Evolutionary conservation across 2,888 invertebrate species (phyloP), one percentile per base, ranked within the genome.

Genomic region (Monochamus alternatus): DNA sequence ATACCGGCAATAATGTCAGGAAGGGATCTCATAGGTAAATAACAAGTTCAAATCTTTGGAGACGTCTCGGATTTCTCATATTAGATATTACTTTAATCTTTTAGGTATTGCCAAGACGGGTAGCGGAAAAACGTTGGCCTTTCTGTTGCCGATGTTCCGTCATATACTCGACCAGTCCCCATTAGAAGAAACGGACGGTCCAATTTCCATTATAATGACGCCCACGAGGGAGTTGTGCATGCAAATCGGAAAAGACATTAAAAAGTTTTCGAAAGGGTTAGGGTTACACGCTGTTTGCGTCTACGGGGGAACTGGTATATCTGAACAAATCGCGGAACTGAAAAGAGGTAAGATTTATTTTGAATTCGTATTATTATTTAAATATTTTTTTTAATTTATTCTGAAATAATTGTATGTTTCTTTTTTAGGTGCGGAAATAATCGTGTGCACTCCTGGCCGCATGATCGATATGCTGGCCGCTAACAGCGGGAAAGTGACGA

Each of bases 381-480:
- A 22, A 22, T 22, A 22, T 22, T 22, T 22, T n/a, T 22, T 22
- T 22, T 22, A 22, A 22, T 22, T 22, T 22, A 22, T 22, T 22
- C 22, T 22, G 22, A 22, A 22, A 22, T 22, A 22, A 22, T 22
- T 22, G 22, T 38, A 38, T 38, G 38, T 38, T 38, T 38, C 1
- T 38, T 9, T 75, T 78, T 62, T 63, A 83, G 82, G 86, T 31
- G 97, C 98, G 0, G 98, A 99, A 89, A 97, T 99, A 82, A 97
- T 99, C 82, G 99, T 99, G 0, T 99, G 99, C 86, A 99, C 99
- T 0, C 99, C 99, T 0, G 99, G 99, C 0, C 92, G 99, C 65
- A 99, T 99, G 99, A 99, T 99, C 78, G 99, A 99, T 89, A 99
- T 99, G 98, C 88, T 99, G 82, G 98, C 99, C 0, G 99, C 99